These are phyloP conservation scores for Iselma pallidipennis DNA, from an alignment of 2,888 invertebrate genomes.

Conservation along the genomic window DNA sequence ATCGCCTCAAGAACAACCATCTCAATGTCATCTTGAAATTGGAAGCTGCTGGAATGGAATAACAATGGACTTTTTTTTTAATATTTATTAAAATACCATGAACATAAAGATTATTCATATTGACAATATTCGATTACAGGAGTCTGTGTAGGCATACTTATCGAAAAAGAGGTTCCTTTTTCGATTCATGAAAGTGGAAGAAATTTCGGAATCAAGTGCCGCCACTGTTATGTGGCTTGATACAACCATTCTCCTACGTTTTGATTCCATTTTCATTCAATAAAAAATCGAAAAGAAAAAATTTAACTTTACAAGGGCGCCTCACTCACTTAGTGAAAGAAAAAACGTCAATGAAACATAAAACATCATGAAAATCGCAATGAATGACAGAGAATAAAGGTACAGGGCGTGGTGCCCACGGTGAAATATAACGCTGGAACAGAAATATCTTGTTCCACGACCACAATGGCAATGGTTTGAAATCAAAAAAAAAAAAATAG, in stretches of 20 bases:
- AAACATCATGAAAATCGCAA: slow-evolving; percentile 44
- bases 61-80: background rate
- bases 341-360: slow-evolving; percentile 35
- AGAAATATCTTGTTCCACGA: slow-evolving; percentile 55
- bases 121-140: background rate
- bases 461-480: slow-evolving; percentile 49
- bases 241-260: background rate
- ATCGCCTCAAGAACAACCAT: background rate
- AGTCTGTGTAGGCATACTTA: too few species aligned
- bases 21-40: background rate
- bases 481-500: slow-evolving; percentile 44
- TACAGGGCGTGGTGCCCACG: slow-evolving; percentile 50
- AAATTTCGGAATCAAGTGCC: slow-evolving; percentile 1
- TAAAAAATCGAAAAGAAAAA: background rate
- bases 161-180: too few species aligned
- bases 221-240: background rate
- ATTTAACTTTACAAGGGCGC: slow-evolving; percentile 4
- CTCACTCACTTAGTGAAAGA: slow-evolving; percentile 5
- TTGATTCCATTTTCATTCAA: background rate
- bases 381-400: slow-evolving; percentile 53
- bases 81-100: background rate
- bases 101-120: background rate
- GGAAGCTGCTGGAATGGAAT: background rate
- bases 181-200: background rate
- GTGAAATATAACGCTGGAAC: slow-evolving; percentile 55